Evolutionary conservation across 1,140 invertebrate genomes (phyloP), one percentile per base, ranked within the genome.

Genomic region (Forficula auricularia): DNA sequence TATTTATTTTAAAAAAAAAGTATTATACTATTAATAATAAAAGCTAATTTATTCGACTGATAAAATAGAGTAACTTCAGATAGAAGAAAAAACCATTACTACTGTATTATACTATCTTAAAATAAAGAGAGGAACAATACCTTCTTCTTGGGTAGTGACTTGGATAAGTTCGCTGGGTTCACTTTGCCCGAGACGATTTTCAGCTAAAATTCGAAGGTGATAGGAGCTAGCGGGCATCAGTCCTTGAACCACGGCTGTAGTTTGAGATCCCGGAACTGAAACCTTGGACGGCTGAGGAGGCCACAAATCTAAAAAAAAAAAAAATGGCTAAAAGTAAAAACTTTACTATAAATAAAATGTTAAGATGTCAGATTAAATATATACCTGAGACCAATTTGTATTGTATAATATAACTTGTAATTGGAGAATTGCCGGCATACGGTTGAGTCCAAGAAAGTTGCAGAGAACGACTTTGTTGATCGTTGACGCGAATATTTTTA

Each of bases 141-240:
- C 76, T 73, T 87, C 83, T 67, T 89, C 84, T 48, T 79, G 68
- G 12, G 85, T 88, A 20, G 72, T 79, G 4, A 83, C 76, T 62
- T 77, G 75, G 12, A 86, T 72, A 31, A 82, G 73, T 54, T 86
- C 79, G 50, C 86, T 89, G 2, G 85, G 81, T 55, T 85, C 77
- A 49, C 88, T 88, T 42, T 79, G 68, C 2, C 88, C 88, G 34
- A 92, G 65, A 45, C 80, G 70, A 61, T 92, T 92, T 59, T 88
- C 82, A 1, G 88, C 88, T 50, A 86, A 74, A 48, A 94, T 77
- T 49, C 88, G 70, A 45, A 95, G 71, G 54, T 91, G 79, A 63
- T 94, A 96, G n/a, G 75, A 76, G 40, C 79, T 86, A 0, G 88
- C 79, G 1, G 90, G 89, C 41, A 79, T 74, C 2, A 96, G 65